Conservation (phyloP, 1,140 invertebrate genomes). For the Drosophila azteca region DNA sequence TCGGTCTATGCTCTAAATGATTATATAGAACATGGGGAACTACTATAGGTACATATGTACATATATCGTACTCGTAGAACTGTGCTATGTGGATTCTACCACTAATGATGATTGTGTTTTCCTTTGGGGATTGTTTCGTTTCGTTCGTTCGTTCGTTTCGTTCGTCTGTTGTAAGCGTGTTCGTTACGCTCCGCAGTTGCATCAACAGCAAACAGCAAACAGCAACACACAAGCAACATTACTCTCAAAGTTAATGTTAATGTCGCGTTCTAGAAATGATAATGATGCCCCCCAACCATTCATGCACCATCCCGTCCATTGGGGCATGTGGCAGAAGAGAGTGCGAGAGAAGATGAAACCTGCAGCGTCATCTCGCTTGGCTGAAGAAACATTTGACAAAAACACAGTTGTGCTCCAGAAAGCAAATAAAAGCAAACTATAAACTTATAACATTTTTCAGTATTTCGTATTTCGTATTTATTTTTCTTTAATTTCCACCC, state of each 20-base stretch:
- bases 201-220: conserved; percentile 45
- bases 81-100: conserved; percentile 45
- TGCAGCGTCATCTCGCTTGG: conserved; percentile 50
- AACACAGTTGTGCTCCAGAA: conserved; percentile 69
- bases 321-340: conserved; percentile 14
- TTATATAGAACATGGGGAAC: conserved; percentile 40
- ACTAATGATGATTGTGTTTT: conserved; percentile 73
- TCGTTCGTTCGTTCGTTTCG: conserved; percentile 30
- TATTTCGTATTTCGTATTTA: conserved; percentile 56
- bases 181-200: conserved; percentile 80
- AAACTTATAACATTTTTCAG: conserved; percentile 71
- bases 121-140: conserved; percentile 33
- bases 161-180: conserved; percentile 65
- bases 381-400: conserved; percentile 56
- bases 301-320: background rate
- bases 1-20: conserved; percentile 67
- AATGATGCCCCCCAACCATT: conserved; percentile 45
- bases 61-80: conserved; percentile 5
- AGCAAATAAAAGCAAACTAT: conserved; percentile 51
- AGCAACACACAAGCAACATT: conserved; percentile 5
- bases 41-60: background rate
- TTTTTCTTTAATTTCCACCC: conserved; percentile 36
- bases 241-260: conserved; percentile 66
- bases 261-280: conserved; percentile 78
- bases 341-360: conserved; percentile 5